Evolutionary conservation across 2,888 invertebrate genomes (phyloP), one percentile per base, ranked within the genome.

Genomic region (Bedellia somnulentella): DNA sequence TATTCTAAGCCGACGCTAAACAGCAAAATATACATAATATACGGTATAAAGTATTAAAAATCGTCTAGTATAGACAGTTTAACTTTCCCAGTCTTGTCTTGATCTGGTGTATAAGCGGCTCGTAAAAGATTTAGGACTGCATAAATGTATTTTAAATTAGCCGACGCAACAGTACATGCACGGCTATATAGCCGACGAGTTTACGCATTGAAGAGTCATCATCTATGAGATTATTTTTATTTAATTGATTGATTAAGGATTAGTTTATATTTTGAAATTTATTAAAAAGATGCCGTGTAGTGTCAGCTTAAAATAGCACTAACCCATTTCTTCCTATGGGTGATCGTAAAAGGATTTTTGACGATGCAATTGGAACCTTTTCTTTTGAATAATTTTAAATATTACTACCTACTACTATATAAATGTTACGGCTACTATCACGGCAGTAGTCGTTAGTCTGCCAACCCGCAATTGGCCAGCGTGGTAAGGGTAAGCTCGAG

Each of bases 131-230:
- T 45, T 45, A 45, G 43, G 42, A 38, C 42, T 47, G 42, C 46
- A 49, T 48, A 46, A 51, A 45, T 46, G 42, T 41, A 45, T 33
- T 35, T 45, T 39, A 51, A 50, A 46, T 50, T 42, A 49, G 30
- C 28, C 36, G 40, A 29, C 9, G 29, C 14, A 9, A 22, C 14
- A 26, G 15, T 15, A 9, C 13, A 15, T 15, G 26, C 10, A 26
- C 15, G 26, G 9, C 15, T 26, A n/a, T n/a, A n/a, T n/a, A n/a
- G n/a, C n/a, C n/a, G n/a, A n/a, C n/a, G n/a, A n/a, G n/a, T n/a
- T n/a, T n/a, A n/a, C n/a, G n/a, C n/a, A n/a, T n/a, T n/a, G n/a
- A n/a, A n/a, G n/a, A n/a, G n/a, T n/a, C n/a, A n/a, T n/a, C n/a
- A n/a, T n/a, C 15, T 26, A 15, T 13, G 21, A 21, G 10, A 21